Evolutionary conservation across 2,888 invertebrate species (phyloP), one percentile per base, ranked within the genome.

Genomic region (Eupsilia transversa): DNA sequence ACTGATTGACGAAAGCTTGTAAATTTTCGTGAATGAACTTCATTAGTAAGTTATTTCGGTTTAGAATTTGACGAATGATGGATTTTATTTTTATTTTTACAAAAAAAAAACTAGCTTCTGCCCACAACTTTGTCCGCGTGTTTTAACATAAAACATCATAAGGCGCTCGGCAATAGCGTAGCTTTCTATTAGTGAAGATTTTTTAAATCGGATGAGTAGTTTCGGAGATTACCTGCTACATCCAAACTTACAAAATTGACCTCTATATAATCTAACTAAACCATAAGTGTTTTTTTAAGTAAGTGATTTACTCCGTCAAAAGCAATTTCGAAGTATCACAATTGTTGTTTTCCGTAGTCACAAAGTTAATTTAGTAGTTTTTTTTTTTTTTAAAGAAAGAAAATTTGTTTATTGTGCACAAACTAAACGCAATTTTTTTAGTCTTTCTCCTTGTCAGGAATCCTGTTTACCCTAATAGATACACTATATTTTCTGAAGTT

Each of bases 1-100:
- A 56, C 77, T 82, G 77, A 82, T 79, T 77, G 66, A 41, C 49
- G 68, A 80, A 80, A 80, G 80, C 67, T 69, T 71, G 64, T 74
- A 68, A 68, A 73, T 73, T 71, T 74, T 68, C 72, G 35, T 59
- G 64, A 80, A 74, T 73, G 57, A 77, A 74, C 59, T 73, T 72
- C 69, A 65, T 77, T 79, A 80, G 38, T 27, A 27, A 35, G 35
- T 35, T 49, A 56, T 76, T 73, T 76, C 27, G 38, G 41, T 46
- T 71, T 33, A 43, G 9, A 64, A 67, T 65, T 78, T 54, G 7
- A 54, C 56, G 0, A 41, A 20, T 60, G 27, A 65, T 56, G 27
- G 30, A 49, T 23, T 54, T 59, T 27, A 68, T 41, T 63, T 64
- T 60, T 27, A 46, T 14, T 72, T 20, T n/a, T n/a, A n/a, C n/a